Evolutionary conservation across 1,140 invertebrate species (phyloP).

Genomic region (Lysiphlebus fabarum): DNA sequence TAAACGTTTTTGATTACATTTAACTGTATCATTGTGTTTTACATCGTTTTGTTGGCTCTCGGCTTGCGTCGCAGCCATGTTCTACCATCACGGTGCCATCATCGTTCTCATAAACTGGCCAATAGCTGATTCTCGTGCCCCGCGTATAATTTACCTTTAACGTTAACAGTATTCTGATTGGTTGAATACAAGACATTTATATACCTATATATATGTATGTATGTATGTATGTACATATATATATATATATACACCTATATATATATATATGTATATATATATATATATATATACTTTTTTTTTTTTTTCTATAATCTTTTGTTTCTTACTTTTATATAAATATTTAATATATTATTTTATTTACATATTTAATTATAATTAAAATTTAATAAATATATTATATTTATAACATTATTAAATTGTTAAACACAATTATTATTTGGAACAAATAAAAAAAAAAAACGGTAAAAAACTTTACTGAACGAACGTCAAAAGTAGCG

Average conservation of each 20-base stretch:
- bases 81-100: slow-evolving; percentile 49
- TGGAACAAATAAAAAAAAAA: slow-evolving; percentile 23
- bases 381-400: neutral
- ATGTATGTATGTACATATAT: too few species aligned
- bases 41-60: slow-evolving; percentile 61
- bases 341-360: slow-evolving; percentile 22
- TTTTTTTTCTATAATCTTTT: slow-evolving; percentile 20
- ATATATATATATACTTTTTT: too few species aligned
- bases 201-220: too few species aligned
- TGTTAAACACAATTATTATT: neutral
- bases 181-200: slow-evolving; percentile 25
- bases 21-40: slow-evolving; percentile 55
- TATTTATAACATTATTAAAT: slow-evolving; percentile 23
- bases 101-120: slow-evolving; percentile 41
- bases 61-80: slow-evolving; percentile 62
- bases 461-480: slow-evolving; percentile 37
- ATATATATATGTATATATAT: too few species aligned
- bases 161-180: slow-evolving; percentile 37
- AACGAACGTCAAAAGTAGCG: slow-evolving; percentile 48
- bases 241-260: too few species aligned
- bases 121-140: slow-evolving; percentile 42
- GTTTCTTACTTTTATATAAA: slow-evolving; percentile 24
- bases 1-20: slow-evolving; percentile 52
- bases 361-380: neutral
- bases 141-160: slow-evolving; percentile 38